phyloP scores from a whole-genome alignment of 2,797 vertebrate genomes.

The Lates japonicus region DNA sequence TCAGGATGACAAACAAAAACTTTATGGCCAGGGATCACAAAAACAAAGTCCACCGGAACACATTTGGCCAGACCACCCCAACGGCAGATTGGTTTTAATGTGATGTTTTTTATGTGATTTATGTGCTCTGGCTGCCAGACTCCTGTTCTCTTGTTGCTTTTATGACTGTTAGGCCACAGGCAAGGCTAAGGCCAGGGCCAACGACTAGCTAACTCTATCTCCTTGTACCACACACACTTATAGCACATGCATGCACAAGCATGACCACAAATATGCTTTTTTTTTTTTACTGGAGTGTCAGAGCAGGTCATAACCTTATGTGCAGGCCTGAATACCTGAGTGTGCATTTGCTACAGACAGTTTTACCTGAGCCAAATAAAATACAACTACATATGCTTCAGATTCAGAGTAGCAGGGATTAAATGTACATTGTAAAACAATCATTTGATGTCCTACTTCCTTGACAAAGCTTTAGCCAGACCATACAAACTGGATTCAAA shows the following conservation, averaged over 20 bases:
- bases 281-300: neutral
- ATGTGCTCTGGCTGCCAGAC: conserved; percentile 45
- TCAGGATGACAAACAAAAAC: conserved; percentile 43
- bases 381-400: neutral
- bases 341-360: neutral
- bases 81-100: conserved; percentile 47
- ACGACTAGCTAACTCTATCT: conserved; percentile 15
- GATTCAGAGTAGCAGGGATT: neutral
- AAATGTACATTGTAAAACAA: neutral
- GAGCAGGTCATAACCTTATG: neutral
- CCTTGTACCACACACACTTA: conserved; percentile 34
- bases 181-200: conserved; percentile 29
- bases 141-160: conserved; percentile 46
- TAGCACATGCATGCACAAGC: conserved; percentile 19
- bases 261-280: neutral
- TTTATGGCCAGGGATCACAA: conserved; percentile 35
- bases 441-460: neutral
- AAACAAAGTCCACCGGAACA: conserved; percentile 24
- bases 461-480: neutral
- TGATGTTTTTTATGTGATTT: conserved; percentile 58
- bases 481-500: neutral
- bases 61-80: conserved; percentile 42
- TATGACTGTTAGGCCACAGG: conserved; percentile 46
- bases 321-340: neutral
- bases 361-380: conserved; percentile 17